Percentiles rank a stretch among this genome's conserved stretches.
phyloP scores from a whole-genome alignment of 2,797 vertebrate genomes.

The Macroramphosus scolopax region DNA sequence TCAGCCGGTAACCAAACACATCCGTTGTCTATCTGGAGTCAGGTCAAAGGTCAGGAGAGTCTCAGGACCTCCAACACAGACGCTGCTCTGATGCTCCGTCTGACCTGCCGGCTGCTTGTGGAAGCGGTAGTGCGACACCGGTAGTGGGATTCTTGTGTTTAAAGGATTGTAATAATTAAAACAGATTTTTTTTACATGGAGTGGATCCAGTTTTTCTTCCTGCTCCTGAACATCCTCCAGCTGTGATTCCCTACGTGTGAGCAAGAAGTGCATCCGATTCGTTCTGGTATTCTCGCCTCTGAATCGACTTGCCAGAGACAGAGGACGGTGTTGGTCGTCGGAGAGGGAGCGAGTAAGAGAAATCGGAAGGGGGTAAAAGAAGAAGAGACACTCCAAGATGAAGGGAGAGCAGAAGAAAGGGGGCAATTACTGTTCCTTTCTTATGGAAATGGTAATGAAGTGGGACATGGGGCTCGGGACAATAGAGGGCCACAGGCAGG shows the following conservation, averaged over 20 bases:
- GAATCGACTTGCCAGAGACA: constrained; percentile 9
- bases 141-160: rapidly evolving
- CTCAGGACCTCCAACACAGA: constrained; percentile 20
- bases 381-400: constrained; percentile 73
- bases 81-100: constrained; percentile 7
- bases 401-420: constrained; percentile 82
- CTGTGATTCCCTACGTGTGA: not conserved
- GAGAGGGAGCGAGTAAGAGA: constrained; percentile 19
- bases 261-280: not conserved
- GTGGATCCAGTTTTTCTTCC: no score
- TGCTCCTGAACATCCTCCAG: no score
- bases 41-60: constrained; percentile 49
- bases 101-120: not conserved
- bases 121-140: no score
- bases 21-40: constrained; percentile 12
- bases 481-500: constrained; percentile 78
- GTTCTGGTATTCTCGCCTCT: not conserved
- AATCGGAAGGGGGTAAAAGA: constrained; percentile 34
- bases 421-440: constrained; percentile 83
- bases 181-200: no score
- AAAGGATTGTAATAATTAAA: no score
- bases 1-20: no score
- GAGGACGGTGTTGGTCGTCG: constrained; percentile 13
- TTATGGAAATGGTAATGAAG: constrained; percentile 87
- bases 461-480: constrained; percentile 76